Evolutionary conservation across 2,113 vertebrate species (phyloP), one percentile per base, ranked within the genome.

Genomic region (Gambusia affinis): DNA sequence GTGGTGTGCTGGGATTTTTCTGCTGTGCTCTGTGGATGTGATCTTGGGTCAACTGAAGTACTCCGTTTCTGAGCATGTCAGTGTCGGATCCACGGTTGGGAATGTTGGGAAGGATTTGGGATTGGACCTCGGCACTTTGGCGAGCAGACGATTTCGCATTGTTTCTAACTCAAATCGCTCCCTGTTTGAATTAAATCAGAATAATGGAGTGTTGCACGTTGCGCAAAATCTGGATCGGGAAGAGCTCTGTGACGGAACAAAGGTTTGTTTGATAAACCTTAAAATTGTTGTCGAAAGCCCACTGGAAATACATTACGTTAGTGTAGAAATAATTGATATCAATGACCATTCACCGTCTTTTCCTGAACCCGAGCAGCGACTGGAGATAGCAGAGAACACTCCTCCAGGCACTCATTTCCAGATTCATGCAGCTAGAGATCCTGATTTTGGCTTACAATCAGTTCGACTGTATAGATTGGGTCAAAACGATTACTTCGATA

Each of bases 281-380:
- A 94, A 94, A 89, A 80, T 91, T 10, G 92, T 94, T 3, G 85
- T 92, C 37, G 94, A 95, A 88, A 87, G 73, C 39, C 94, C 94
- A 0, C 7, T 94, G 44, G 94, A 94, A 68, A 90, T 94, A 79
- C 93, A 94, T 81, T 88, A 94, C 28, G 78, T 92, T n/a, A 81
- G 42, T 0, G 84, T 94, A 33, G 92, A 94, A 91, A 87, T 94
- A 62, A 75, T 61, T 1, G 93, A 94, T 54, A 60, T 94, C 19
- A 94, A 94, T 51, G 94, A 94, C 12, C 0, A 94, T 65, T 70
- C 88, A 0, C 94, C 94, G 1, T 78, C 64, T 0, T 94, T 94
- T 28, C 82, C 81, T 0, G 92, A 91, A 57, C 82, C 27, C 29
- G 88, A 92, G 37, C 89, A 92, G 74, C 80, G 73, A 3, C 69